Base-by-base conservation (phyloP, 2,888 invertebrate genomes). In the Ischnus inquisitorius region DNA sequence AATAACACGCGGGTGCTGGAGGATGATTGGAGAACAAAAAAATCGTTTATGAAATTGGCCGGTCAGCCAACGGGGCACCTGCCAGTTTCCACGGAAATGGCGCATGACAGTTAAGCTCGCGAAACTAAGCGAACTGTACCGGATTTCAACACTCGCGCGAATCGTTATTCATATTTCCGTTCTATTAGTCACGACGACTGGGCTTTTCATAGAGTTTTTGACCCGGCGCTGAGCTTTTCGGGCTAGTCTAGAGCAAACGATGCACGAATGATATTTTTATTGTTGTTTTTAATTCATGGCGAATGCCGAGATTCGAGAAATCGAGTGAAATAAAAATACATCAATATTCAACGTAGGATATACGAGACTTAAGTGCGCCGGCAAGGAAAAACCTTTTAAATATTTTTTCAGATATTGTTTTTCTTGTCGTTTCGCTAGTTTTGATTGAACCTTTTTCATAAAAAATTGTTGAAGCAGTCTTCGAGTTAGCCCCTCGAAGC, bases 11-110 rank as follows among this genome's bases (percentile, higher is more conserved):
- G 34, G 5, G 8, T 34, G 34, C 6, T 0, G 1, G 34, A 6
- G 46, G 60, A 62, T 69, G 34, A 14, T 28, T 28, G 6, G 62
- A 39, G 28, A 16, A 65, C 54, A 43, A 54, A 28, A 19, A 28
- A 16, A 54, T 64, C 16, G 43, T 41, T 41, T 64, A 71, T 64
- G 43, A 79, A 79, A 79, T 72, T 65, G 65, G 65, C 41, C 65
- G 2, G 60, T 64, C 19, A 48, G 67, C 67, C 67, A 68, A 48
- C 67, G 67, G 67, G 46, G 46, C 28, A 68, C 46, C 22, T 43
- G 67, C 67, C 67, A 68, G 43, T 25, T 67, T 60, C 28, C 25
- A 25, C 57, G 28, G 57, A 25, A 60, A 60, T 60, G 57, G 28
- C 14, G 28, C 28, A 19, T 25, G 57, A 60, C 57, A 60, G 57